Base-by-base conservation (phyloP, 2,888 invertebrate genomes). In the Glyphotaelius pellucidus region DNA sequence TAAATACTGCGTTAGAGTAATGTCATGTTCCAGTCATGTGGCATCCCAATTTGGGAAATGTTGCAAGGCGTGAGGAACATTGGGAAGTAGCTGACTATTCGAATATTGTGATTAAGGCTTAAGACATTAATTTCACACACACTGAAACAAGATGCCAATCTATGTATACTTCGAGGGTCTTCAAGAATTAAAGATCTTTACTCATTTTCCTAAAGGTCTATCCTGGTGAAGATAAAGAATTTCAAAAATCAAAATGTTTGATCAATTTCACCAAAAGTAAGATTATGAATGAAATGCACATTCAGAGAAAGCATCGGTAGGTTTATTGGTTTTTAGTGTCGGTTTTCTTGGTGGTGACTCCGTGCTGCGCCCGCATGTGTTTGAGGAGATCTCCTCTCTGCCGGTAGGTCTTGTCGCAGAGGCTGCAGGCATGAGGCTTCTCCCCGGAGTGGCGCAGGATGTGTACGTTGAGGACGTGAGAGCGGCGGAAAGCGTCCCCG, bases 301-400 rank as follows among this genome's bases (percentile, higher is more conserved):
- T 19, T 52, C 52, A 52, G 19, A 19, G 52, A 52, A 52, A 52
- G 19, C 52, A 25, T 5, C 7, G 67, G 67, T 67, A 67, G 67
- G 25, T 67, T 67, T 19, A 67, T 15, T 83, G 83, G 35, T 67
- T 88, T 88, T 88, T 88, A 52, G 67, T 79, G 30, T 79, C 31
- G 14, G 14, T 67, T 30, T 31, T 31, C 25, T 88, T 90, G 12
- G 79, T 91, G 47, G 90, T 90, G 35, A 90, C 67, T 25, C 92
- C 92, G 80, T 67, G 67, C 67, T 67, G 67, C 7, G 67, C 67
- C 67, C 67, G 67, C 67, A 67, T 67, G 35, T 92, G 92, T 81
- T 92, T 92, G 42, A 92, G 88, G 15, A 92, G 81, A 42, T 92
- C 92, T 30, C 92, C 88, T 9, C 92, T 31, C 88, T 92, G 92